These are phyloP conservation scores for Centropus bengalensis DNA, from an alignment of 2,113 vertebrate species.

Conservation along the genomic window DNA sequence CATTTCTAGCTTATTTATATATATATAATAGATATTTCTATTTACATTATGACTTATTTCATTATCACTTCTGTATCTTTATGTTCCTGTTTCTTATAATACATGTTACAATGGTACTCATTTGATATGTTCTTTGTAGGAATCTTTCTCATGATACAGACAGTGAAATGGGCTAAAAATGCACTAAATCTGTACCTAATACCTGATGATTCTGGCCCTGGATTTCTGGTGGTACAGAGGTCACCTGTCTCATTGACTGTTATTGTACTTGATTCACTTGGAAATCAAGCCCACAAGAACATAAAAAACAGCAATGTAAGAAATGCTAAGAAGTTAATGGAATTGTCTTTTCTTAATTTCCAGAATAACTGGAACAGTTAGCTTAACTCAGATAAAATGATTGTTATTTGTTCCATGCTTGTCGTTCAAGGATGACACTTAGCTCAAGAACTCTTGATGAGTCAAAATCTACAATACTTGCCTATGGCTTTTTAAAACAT, in stretches of 20 bases:
- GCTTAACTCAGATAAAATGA: not conserved
- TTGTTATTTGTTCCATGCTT: not conserved
- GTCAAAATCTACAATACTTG: not conserved
- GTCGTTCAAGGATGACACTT: not conserved
- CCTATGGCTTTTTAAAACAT: not conserved
- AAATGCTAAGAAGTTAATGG: not conserved
- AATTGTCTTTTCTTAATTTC: not conserved
- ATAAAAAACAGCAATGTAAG: not conserved
- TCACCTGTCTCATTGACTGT: not conserved
- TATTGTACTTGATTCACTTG: not conserved
- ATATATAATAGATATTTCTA: too few species aligned
- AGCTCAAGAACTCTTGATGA: not conserved
- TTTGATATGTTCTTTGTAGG: not conserved
- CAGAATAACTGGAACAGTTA: not conserved
- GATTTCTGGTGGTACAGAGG: not conserved
- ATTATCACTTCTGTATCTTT: not conserved
- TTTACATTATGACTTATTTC: not conserved
- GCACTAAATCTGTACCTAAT: not conserved
- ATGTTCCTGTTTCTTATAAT: not conserved
- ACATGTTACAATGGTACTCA: not conserved
- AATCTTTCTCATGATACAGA: not conserved
- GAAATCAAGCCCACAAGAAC: not conserved
- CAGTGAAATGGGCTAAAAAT: not conserved
- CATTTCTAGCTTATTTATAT: not conserved
- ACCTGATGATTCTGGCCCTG: not conserved